Base-by-base conservation (phyloP, 2,888 invertebrate species). In the Exephanes ischioxanthus region DNA sequence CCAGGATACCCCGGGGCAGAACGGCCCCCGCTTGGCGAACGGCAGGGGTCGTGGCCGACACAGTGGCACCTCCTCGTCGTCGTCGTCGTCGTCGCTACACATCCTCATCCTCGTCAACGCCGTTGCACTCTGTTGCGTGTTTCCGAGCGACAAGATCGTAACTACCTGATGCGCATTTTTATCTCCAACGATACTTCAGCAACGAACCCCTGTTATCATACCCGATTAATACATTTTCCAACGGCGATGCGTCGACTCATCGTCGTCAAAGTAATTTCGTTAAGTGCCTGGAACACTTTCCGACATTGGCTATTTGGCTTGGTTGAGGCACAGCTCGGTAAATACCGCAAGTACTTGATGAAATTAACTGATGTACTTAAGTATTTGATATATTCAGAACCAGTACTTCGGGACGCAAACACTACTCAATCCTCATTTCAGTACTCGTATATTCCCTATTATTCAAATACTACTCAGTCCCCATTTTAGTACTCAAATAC, bases 1-100 rank as follows among this genome's bases (percentile, higher is more conserved):
- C 86, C 82, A 77, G 84, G 86, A 77, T 82, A 86, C 82, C 53
- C 33, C 19, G 9, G 33, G 48, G 66, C 67, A 30, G 26, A 16
- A 33, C 48, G 53, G 30, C 53, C 67, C 58, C 51, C 71, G 76
- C 51, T 55, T 22, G 51, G 37, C 78, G 81, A 67, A 41, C 80
- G 78, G 30, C 81, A 81, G 77, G 81, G 81, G 81, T 81, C 55
- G 58, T 14, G 37, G 26, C 14, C 37, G 67, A 68, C 41, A 75
- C 63, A 58, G 71, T 55, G 76, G 71, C 78, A 73, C 70, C 16
- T 45, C 67, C 3, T 55, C 76, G 51, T 19, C 66, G 48, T 45
- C 58, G 7, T 41, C 14, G 67, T 55, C 76, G 51, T 30, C 66
- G 48, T 19, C 16, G 51, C 53, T 26, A 58, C 33, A 26, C 58